phyloP scores from a whole-genome alignment of 2,888 invertebrate genomes.

The Brachylomia viminalis region DNA sequence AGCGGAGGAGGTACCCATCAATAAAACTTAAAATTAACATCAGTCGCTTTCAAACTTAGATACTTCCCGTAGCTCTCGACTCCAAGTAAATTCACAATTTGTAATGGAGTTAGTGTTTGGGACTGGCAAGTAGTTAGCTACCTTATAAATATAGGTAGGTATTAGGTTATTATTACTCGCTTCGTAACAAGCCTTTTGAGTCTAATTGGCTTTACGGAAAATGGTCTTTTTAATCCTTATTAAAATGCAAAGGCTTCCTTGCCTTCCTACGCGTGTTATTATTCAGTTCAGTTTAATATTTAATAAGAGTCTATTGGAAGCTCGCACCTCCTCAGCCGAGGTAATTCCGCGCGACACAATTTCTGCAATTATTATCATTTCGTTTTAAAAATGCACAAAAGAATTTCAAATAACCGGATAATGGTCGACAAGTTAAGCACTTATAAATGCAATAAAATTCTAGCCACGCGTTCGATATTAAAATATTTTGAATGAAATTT shows the following conservation, averaged over 20 bases:
- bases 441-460: constrained; percentile 51
- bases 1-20: constrained; percentile 37
- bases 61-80: constrained; percentile 57
- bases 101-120: constrained; percentile 65
- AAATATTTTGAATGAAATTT: constrained; percentile 31
- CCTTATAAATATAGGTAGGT: constrained; percentile 57
- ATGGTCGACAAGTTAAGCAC: constrained; percentile 10
- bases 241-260: constrained; percentile 66
- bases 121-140: constrained; percentile 48
- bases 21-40: constrained; percentile 70
- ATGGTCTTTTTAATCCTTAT: constrained; percentile 60
- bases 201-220: constrained; percentile 64
- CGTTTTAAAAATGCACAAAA: constrained; percentile 44
- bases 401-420: constrained; percentile 34
- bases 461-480: constrained; percentile 26
- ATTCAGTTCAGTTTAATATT: constrained; percentile 60
- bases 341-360: constrained; percentile 53
- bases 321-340: constrained; percentile 48
- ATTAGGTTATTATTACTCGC: constrained; percentile 57
- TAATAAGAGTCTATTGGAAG: constrained; percentile 55
- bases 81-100: constrained; percentile 65
- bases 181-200: constrained; percentile 39
- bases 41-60: constrained; percentile 68
- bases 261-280: constrained; percentile 54
- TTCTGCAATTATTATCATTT: constrained; percentile 54